Base-by-base conservation (phyloP, 2,113 vertebrate species). In the Turnix velox region DNA sequence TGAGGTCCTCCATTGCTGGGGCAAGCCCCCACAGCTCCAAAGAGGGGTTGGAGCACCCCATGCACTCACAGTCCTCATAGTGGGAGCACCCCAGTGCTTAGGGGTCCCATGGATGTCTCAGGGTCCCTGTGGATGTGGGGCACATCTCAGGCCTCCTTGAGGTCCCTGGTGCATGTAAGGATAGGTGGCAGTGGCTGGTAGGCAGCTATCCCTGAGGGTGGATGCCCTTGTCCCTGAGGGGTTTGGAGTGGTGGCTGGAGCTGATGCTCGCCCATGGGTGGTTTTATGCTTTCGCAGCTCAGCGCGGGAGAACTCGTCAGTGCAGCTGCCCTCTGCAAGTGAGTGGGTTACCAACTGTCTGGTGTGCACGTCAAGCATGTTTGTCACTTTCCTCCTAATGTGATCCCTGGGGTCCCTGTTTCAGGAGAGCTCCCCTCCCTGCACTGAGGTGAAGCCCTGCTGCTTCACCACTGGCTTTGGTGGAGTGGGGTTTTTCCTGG, bases 191-290 rank as follows among this genome's bases (percentile, higher is more conserved):
- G 49, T 11, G 49, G 51, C 61, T 33, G 66, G 10, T 0, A 4
- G 63, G 33, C 11, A 58, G 35, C 54, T 1, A 2, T 59, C 8
- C 30, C 16, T 1, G 2, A 28, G 9, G 4, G 9, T 0, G 5
- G 45, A 22, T 23, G 19, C 23, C 12, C 39, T 40, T 0, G 0
- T 1, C 3, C 9, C 40, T 3, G 69, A 13, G 18, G 37, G 14
- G 1, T 59, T 9, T 28, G 15, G 52, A 78, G 45, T 25, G 30
- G 2, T 1, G 18, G 62, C 49, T 5, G 0, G 5, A 0, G 3
- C 66, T 1, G 20, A 18, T 0, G 11, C 33, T 73, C 3, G 4
- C n/a, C 81, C 3, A 1, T 39, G 37, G n/a, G 40, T 31, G 63
- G 23, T 39, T 81, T 43, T 23, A 5, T 0, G 2, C 3, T 16